Evolutionary conservation across 2,797 vertebrate species (phyloP), one percentile per base, ranked within the genome.

Genomic region (Sphaeramia orbicularis): DNA sequence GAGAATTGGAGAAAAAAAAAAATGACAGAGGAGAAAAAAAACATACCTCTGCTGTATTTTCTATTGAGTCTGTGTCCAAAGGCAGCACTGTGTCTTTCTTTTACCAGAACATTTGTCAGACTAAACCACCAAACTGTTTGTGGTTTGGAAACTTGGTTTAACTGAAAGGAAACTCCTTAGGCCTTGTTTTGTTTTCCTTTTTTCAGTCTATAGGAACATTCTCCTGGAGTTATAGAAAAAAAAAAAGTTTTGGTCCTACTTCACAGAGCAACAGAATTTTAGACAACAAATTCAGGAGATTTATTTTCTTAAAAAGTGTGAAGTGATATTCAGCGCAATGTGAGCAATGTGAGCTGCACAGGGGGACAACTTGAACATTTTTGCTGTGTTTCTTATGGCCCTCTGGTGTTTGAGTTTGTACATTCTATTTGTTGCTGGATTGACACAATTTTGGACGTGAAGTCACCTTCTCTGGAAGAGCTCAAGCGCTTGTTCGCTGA

Each of bases 51-150:
- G 52, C 76, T 83, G 64, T 72, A 47, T 76, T 78, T 87, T 83
- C 61, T 65, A 66, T 73, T 56, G 64, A 71, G 65, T 63, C 50
- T 71, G 36, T 30, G 47, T 85, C 85, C 80, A 86, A 86, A 80
- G 79, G 80, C 87, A 82, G 78, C 79, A 76, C 77, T 76, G 75
- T 79, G 64, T 78, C 70, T 71, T 84, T 91, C 72, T 81, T 73
- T 80, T 89, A 86, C 84, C 76, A 84, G 89, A 91, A 87, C 87
- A 89, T 92, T 92, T 90, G 84, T 91, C 83, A 88, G 78, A 87
- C 83, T 71, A 68, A 89, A 87, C 88, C 88, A 83, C 86, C 80
- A 71, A 86, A 80, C 71, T 76, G 84, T 88, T 84, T 83, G 91
- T 67, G 92, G 89, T 90, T 92, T 92, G 91, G 92, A 91, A 84